These are phyloP conservation scores for Anarsia innoxiella DNA, from an alignment of 2,888 invertebrate species.

Conservation along the genomic window DNA sequence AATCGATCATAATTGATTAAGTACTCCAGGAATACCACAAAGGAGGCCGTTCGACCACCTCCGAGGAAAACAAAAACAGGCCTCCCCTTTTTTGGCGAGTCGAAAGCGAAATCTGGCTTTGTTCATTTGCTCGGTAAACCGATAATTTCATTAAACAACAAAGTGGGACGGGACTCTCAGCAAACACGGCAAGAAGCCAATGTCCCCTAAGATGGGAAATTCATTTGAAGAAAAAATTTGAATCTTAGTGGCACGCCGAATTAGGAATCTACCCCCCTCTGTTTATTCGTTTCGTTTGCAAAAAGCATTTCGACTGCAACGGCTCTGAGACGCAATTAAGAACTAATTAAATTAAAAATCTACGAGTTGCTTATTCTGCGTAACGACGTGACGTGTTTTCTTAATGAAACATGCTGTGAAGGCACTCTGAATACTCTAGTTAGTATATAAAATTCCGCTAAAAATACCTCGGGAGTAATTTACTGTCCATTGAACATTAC, in stretches of 20 bases:
- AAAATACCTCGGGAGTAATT: constrained; percentile 18
- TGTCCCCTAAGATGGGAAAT: constrained; percentile 71
- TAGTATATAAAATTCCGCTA: constrained; percentile 15
- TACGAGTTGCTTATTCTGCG: not conserved
- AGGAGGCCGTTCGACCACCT: constrained; percentile 57
- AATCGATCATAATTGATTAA: constrained; percentile 74
- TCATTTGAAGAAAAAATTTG: constrained; percentile 68
- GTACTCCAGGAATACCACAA: constrained; percentile 62
- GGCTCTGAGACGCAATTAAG: constrained; percentile 21
- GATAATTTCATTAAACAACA: constrained; percentile 76
- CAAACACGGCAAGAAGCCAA: constrained; percentile 73
- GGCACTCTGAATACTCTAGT: constrained; percentile 1
- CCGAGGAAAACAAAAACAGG: constrained; percentile 60
- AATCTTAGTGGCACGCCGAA: constrained; percentile 50
- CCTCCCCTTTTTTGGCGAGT: constrained; percentile 57
- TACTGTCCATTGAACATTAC: constrained; percentile 30
- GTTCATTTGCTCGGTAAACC: constrained; percentile 75
- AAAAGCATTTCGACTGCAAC: constrained; percentile 26
- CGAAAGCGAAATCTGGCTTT: constrained; percentile 71
- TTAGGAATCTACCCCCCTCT: constrained; percentile 41
- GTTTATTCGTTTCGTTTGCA: constrained; percentile 29
- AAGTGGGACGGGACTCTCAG: constrained; percentile 66
- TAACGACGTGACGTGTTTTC: not conserved
- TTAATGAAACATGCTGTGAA: not conserved
- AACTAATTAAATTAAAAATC: constrained; percentile 14